Evolutionary conservation across 2,888 invertebrate genomes (phyloP).

Genomic region (Amphipoea lucens): DNA sequence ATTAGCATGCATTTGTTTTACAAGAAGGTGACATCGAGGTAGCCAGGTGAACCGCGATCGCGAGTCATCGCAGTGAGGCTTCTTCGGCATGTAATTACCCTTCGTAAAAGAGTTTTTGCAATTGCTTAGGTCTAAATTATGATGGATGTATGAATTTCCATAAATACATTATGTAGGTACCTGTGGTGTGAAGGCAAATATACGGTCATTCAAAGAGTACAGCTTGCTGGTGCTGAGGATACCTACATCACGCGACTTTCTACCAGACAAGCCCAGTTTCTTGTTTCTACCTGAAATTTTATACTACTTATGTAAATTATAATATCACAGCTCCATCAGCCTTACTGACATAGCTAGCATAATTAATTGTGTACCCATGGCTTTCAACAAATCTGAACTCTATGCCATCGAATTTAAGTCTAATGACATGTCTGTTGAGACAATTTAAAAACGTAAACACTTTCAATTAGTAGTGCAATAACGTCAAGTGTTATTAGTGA

Average conservation of each 20-base stretch:
- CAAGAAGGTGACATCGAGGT: too few relatives aligned
- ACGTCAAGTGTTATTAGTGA: constrained; percentile 12
- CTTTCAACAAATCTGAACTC: constrained; percentile 2
- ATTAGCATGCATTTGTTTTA: too few relatives aligned
- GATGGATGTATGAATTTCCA: neutral
- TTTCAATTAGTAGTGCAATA: neutral
- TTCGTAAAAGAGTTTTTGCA: neutral
- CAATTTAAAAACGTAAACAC: constrained; percentile 3
- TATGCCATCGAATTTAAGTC: constrained; percentile 5
- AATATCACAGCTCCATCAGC: neutral
- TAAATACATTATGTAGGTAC: constrained; percentile 85
- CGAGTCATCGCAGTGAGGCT: too few relatives aligned
- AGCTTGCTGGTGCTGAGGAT: constrained; percentile 99
- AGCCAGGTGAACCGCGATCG: too few relatives aligned
- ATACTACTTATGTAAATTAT: neutral
- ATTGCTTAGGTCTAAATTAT: neutral
- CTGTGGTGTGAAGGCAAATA: constrained; percentile 99
- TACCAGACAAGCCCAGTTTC: constrained; percentile 97
- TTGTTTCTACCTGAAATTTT: constrained; percentile 94
- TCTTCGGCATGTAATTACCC: neutral
- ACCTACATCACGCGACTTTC: constrained; percentile 98
- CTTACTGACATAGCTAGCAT: neutral
- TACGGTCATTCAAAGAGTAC: constrained; percentile 98
- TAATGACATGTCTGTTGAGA: neutral
- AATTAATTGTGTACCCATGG: neutral